Conservation (phyloP, 2,113 vertebrate genomes). For the Lutjanus erythropterus region DNA sequence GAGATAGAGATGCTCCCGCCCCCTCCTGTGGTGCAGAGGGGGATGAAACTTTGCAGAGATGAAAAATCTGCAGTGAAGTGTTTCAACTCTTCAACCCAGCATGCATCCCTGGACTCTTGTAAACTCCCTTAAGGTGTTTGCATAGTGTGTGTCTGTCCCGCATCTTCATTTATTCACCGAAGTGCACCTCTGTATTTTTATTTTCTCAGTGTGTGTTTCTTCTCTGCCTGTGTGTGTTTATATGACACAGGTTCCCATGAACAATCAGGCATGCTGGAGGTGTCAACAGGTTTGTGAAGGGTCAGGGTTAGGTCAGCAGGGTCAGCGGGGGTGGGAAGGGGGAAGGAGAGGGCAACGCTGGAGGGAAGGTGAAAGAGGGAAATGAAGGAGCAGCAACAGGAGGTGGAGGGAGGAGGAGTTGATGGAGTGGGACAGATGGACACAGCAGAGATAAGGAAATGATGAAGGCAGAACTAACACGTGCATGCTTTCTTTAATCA, state of each 20-base stretch:
- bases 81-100: constrained; percentile 54
- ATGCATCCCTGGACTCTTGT: constrained; percentile 28
- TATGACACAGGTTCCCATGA: constrained; percentile 78
- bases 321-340: constrained; percentile 54
- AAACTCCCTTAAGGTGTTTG: constrained; percentile 15
- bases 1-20: constrained; percentile 21
- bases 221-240: neutral
- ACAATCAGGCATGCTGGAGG: constrained; percentile 76
- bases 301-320: constrained; percentile 74
- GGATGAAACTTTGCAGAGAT: constrained; percentile 63
- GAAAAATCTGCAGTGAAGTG: constrained; percentile 61
- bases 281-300: constrained; percentile 73
- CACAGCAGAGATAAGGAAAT: constrained; percentile 65
- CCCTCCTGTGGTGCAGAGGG: constrained; percentile 47
- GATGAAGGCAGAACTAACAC: constrained; percentile 60
- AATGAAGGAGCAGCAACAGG: constrained; percentile 27
- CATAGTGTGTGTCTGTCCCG: constrained; percentile 10
- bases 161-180: constrained; percentile 15
- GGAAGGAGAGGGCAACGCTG: constrained; percentile 53
- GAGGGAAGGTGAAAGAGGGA: constrained; percentile 62
- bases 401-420: constrained; percentile 64
- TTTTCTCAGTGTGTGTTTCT: constrained; percentile 14
- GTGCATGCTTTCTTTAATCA: constrained; percentile 56
- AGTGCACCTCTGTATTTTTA: neutral
- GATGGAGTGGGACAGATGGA: constrained; percentile 78